phyloP scores from a whole-genome alignment of 2,888 invertebrate genomes.

The Diplazon laetatorius region DNA sequence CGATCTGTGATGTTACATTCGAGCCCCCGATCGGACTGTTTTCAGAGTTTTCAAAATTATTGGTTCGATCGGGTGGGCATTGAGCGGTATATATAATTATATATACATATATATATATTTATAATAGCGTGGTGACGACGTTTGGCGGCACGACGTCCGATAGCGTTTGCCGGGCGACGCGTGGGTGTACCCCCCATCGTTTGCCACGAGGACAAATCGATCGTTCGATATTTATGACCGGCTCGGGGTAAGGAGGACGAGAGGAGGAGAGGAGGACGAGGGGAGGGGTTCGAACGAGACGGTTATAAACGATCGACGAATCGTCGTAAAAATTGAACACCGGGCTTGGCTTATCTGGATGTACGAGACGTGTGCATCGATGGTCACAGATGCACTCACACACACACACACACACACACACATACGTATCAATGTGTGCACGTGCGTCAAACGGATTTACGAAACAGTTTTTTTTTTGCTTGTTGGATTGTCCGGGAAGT shows the following conservation, averaged over 20 bases:
- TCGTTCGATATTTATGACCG: slow-evolving; percentile 57
- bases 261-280: slow-evolving; percentile 5
- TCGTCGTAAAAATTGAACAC: slow-evolving; percentile 39
- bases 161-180: slow-evolving; percentile 30
- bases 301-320: slow-evolving; percentile 54
- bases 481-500: no score
- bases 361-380: background rate
- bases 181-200: slow-evolving; percentile 41
- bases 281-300: slow-evolving; percentile 33
- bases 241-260: background rate
- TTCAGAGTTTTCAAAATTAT: no score
- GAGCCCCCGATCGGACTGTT: no score
- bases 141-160: background rate
- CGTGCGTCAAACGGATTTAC: no score
- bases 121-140: slow-evolving; percentile 15
- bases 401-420: no score
- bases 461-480: no score
- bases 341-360: slow-evolving; percentile 1
- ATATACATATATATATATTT: no score
- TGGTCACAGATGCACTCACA: background rate
- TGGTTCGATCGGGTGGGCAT: no score
- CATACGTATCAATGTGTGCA: no score
- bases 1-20: no score
- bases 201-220: slow-evolving; percentile 52
- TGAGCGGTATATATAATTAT: no score